Base-by-base conservation (phyloP, 2,888 invertebrate species). In the Lingula anatina region DNA sequence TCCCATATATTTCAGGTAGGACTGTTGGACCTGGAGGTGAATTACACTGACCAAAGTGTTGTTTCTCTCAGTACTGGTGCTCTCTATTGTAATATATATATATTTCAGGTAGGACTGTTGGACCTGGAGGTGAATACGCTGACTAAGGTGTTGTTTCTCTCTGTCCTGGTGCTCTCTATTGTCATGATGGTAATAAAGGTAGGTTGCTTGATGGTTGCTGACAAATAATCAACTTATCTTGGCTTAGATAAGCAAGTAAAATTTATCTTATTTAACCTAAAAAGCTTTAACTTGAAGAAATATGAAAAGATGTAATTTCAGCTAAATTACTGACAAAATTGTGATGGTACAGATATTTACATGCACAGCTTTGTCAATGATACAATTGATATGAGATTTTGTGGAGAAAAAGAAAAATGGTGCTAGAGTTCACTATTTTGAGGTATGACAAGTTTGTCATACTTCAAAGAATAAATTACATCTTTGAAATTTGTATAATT, bases 61-160 rank as follows among this genome's bases (percentile, higher is more conserved):
- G 44, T 97, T 96, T 76, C 83, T 85, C 55, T 93, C 93, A 49
- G 95, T 96, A 0, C 82, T 97, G 56, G 85, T 90, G 39, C 81
- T 95, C 21, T 90, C 96, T 0, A 80, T 96, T 56, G 87, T 95
- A 18, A 90, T 99, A n/a, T n/a, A n/a, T n/a, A n/a, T n/a, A 40
- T 44, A 38, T 59, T 68, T 15, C 61, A 78, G 78, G 71, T 77
- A 49, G 99, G 99, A 5, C 82, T 94, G 5, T 80, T 99, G 15
- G 99, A 99, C 79, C 82, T 92, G 66, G 96, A 96, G 80, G 89
- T 99, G 50, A 99, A 99, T 81, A 89, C 91, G 60, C 81, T 99
- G 55, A 99, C 97, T 3, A 99, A 99, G 82, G 57, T 79, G 24
- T 81, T 97, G 44, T 97, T 96, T 76, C 83, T 85, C 55, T 93